Evolutionary conservation across 2,113 vertebrate species (phyloP).

Genomic region (Campylomormyrus tamandua): DNA sequence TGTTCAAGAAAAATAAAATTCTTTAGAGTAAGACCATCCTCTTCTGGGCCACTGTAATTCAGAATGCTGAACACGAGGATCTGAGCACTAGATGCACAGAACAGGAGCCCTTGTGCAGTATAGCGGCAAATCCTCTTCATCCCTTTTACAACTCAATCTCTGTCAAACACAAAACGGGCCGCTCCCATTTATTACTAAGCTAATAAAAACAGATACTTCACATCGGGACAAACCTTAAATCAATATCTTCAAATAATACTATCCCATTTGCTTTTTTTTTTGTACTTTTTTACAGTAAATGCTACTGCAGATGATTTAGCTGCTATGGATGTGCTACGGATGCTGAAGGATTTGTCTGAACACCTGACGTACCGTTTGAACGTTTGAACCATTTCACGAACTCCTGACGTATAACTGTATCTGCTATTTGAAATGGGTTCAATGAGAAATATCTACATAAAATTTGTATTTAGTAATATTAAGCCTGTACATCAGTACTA

Average conservation of each 20-base stretch:
- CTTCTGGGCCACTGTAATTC: not conserved
- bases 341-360: slow-evolving; percentile 51
- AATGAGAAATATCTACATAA: slow-evolving; percentile 48
- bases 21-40: not conserved
- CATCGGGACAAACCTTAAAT: slow-evolving; percentile 45
- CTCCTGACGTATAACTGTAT: slow-evolving; percentile 42
- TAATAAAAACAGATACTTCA: slow-evolving; percentile 49
- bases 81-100: not conserved
- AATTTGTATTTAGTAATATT: slow-evolving; percentile 54
- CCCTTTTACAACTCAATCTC: not conserved
- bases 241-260: slow-evolving; percentile 45
- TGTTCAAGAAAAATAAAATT: not conserved
- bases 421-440: slow-evolving; percentile 51
- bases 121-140: not conserved
- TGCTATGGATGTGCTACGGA: slow-evolving; percentile 42
- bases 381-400: slow-evolving; percentile 44
- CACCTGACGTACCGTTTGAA: slow-evolving; percentile 36
- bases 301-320: not conserved
- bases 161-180: slow-evolving; percentile 60
- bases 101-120: not conserved
- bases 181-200: slow-evolving; percentile 54
- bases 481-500: slow-evolving; percentile 46
- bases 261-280: slow-evolving; percentile 25
- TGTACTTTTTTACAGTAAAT: slow-evolving; percentile 36
- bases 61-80: not conserved